Evolutionary conservation across 1,140 invertebrate species (phyloP).

Genomic region (Brevipalpus yothersi): DNA sequence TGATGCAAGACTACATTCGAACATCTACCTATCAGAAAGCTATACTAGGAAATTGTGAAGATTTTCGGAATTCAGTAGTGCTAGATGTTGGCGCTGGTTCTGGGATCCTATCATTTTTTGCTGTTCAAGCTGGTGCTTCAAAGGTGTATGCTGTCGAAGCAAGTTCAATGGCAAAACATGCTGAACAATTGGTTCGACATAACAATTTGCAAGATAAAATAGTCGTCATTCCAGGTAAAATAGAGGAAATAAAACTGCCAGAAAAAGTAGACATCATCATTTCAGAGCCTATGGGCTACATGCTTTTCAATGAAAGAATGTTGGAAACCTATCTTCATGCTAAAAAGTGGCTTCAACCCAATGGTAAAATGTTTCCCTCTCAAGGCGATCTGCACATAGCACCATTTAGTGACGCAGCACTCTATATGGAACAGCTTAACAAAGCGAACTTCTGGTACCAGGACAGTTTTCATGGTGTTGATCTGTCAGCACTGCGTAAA

Average conservation of each 20-base stretch:
- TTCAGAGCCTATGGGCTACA: conserved; percentile 98
- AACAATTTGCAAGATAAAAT: conserved; percentile 71
- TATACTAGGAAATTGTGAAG: conserved; percentile 70
- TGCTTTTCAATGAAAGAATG: conserved; percentile 99
- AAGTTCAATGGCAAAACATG: conserved; percentile 90
- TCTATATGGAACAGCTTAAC: conserved; percentile 94
- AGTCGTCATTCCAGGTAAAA: conserved; percentile 83
- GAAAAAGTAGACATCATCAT: conserved; percentile 91
- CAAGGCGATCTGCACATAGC: conserved; percentile 87
- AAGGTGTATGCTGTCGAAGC: conserved; percentile 97
- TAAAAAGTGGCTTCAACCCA: conserved; percentile 75
- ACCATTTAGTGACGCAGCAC: conserved; percentile 91
- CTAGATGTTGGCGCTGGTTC: conserved; percentile 91
- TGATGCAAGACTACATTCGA: conserved; percentile 94
- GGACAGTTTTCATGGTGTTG: conserved; percentile 91
- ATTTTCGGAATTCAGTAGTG: conserved; percentile 64
- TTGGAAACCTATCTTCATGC: conserved; percentile 94
- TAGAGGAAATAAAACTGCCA: conserved; percentile 88
- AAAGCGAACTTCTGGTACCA: conserved; percentile 99
- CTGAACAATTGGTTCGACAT: conserved; percentile 64
- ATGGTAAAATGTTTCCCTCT: conserved; percentile 87
- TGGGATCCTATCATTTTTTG: conserved; percentile 95
- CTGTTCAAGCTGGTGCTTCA: conserved; percentile 81
- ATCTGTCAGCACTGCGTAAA: conserved; percentile 62
- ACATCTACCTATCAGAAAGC: conserved; percentile 95